Evolutionary conservation across 2,888 invertebrate species (phyloP).

Genomic region (Steromphala cineraria): DNA sequence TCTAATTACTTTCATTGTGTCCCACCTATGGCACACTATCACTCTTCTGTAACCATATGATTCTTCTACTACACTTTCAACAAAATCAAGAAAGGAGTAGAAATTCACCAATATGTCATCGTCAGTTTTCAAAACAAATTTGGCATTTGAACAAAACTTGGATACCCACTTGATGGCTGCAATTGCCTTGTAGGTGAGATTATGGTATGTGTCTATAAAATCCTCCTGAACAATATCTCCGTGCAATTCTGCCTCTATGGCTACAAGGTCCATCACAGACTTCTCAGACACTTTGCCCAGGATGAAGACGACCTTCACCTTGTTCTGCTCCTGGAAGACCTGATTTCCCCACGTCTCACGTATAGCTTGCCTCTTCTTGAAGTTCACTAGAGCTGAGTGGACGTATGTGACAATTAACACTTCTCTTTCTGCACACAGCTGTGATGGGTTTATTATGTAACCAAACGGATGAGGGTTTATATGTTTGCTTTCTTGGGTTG

Average conservation of each 20-base stretch:
- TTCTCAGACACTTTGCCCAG: constrained; percentile 61
- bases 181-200: constrained; percentile 76
- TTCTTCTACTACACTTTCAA: constrained; percentile 41
- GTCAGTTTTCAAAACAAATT: constrained; percentile 75
- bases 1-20: constrained; percentile 74
- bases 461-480: constrained; percentile 62
- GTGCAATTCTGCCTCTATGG: constrained; percentile 66
- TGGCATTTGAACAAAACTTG: constrained; percentile 69
- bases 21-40: constrained; percentile 74
- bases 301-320: constrained; percentile 68
- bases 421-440: constrained; percentile 47
- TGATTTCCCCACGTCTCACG: constrained; percentile 72
- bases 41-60: constrained; percentile 43
- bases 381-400: constrained; percentile 71
- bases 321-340: constrained; percentile 49
- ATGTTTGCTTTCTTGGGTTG: not conserved
- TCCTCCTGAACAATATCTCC: constrained; percentile 73
- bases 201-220: constrained; percentile 75
- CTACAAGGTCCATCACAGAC: constrained; percentile 55
- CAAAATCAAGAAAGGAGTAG: constrained; percentile 73
- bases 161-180: constrained; percentile 75
- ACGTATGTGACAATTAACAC: constrained; percentile 70
- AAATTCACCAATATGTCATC: constrained; percentile 77
- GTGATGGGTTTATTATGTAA: constrained; percentile 56
- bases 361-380: constrained; percentile 67